A percentile compares a stretch with the other conserved stretches of the same genome.
Conservation (phyloP, 2,797 vertebrate genomes). For the Alca torda region DNA sequence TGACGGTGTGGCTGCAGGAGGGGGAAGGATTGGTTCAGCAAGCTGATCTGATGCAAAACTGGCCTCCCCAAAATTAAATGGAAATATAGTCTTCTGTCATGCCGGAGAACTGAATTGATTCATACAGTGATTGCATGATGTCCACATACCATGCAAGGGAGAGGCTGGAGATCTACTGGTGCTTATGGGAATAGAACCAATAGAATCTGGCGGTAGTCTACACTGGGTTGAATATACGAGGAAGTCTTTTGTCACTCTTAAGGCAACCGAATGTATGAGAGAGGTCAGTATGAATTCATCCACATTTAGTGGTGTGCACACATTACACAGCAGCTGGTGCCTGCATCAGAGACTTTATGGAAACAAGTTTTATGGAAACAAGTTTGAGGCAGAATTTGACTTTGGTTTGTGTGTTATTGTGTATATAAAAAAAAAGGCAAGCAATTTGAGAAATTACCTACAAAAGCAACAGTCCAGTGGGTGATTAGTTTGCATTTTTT, state of each 20-base stretch:
- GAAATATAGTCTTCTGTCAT: not conserved
- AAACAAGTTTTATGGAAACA: not conserved
- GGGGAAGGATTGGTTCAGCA: not conserved
- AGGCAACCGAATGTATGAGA: not conserved
- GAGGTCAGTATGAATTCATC: not conserved
- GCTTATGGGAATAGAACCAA: not conserved
- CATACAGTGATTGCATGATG: accelerated
- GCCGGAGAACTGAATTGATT: not conserved
- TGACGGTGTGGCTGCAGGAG: not conserved
- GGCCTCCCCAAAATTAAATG: not conserved
- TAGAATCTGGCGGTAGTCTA: not conserved
- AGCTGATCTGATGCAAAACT: not conserved
- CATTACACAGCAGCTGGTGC: not conserved
- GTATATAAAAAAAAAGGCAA: not conserved
- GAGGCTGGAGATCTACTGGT: not conserved
- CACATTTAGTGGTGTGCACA: not conserved
- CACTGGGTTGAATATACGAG: not conserved
- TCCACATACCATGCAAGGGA: accelerated
- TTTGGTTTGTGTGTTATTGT: not conserved
- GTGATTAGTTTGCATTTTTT: not conserved
- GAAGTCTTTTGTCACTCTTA: not conserved
- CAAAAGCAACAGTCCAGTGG: not conserved
- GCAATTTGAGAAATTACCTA: not conserved
- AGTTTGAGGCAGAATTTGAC: not conserved
- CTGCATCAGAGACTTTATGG: not conserved